Percentiles rank a stretch among this genome's conserved stretches.
Conservation (phyloP, 2,113 vertebrate species). For the Helogale parvula region DNA sequence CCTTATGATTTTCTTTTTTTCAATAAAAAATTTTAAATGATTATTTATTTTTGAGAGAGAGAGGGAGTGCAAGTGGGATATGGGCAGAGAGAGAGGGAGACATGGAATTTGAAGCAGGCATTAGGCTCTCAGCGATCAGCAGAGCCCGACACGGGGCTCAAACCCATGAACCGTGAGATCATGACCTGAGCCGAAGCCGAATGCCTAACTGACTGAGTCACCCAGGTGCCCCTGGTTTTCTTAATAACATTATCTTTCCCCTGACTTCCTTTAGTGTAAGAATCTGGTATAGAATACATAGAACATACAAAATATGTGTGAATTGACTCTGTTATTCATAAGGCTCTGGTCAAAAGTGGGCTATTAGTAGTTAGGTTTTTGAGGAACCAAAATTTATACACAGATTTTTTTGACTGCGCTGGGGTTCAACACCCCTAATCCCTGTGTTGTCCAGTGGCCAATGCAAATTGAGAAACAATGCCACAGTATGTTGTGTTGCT, state of each 20-base stretch:
- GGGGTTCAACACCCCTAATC: neutral
- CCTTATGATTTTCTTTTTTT: neutral
- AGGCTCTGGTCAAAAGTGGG: neutral
- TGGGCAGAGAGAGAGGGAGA: no score
- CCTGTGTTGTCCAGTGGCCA: neutral
- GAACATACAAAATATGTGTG: neutral
- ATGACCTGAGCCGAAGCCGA: no score
- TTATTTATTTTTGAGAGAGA: no score
- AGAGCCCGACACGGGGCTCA: no score
- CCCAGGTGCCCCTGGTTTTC: neutral
- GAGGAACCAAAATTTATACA: neutral
- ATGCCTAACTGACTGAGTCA: no score
- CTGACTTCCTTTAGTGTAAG: neutral
- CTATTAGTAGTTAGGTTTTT: neutral
- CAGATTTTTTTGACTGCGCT: neutral
- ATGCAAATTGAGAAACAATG: neutral
- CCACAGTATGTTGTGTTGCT: neutral
- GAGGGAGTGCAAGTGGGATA: no score
- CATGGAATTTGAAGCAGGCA: no score
- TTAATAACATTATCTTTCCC: neutral
- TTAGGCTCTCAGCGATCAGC: no score
- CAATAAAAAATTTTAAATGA: no score
- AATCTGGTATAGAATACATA: neutral
- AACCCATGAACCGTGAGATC: no score
- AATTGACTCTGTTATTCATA: neutral